A percentile compares a stretch with the other conserved stretches of the same genome.
phyloP scores from a whole-genome alignment of 2,113 vertebrate genomes.

The Grantiella picta region DNA sequence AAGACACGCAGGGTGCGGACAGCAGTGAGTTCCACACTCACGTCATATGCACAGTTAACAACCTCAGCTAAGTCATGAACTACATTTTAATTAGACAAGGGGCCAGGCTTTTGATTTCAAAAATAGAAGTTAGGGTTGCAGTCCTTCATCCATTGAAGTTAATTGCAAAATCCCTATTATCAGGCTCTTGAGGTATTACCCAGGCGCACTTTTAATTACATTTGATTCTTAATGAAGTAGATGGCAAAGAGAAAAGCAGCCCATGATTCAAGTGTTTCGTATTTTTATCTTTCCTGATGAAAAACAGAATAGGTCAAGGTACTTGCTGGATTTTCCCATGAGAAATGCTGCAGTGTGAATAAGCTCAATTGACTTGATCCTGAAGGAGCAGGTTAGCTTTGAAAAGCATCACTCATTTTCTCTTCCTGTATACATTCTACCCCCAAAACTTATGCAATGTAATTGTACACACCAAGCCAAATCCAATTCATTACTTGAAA shows the following conservation, averaged over 20 bases:
- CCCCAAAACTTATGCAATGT: neutral
- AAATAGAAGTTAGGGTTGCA: slow-evolving; percentile 53
- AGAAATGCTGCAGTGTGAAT: slow-evolving; percentile 45
- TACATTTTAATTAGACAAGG: slow-evolving; percentile 56
- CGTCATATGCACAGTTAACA: neutral
- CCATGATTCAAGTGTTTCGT: slow-evolving; percentile 13
- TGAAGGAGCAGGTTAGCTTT: slow-evolving; percentile 41
- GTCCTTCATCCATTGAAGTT: slow-evolving; percentile 51
- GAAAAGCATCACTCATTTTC: slow-evolving; percentile 43
- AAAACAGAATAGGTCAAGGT: slow-evolving; percentile 57
- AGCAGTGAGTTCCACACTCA: neutral
- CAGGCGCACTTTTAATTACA: slow-evolving; percentile 58
- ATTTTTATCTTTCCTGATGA: slow-evolving; percentile 55
- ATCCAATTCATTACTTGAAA: slow-evolving; percentile 19
- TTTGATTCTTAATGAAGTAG: slow-evolving; percentile 58
- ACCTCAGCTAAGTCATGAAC: slow-evolving; percentile 22
- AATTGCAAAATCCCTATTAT: slow-evolving; percentile 62
- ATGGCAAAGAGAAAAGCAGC: slow-evolving; percentile 43
- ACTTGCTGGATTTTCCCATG: slow-evolving; percentile 59
- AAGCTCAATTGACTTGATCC: slow-evolving; percentile 33
- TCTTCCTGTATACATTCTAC: neutral
- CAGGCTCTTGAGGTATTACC: slow-evolving; percentile 51
- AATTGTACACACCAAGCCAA: slow-evolving; percentile 15
- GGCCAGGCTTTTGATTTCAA: slow-evolving; percentile 50
- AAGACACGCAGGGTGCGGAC: neutral